These are phyloP conservation scores for Chaenodraco wilsoni DNA, from an alignment of 2,797 vertebrate genomes.

Conservation along the genomic window DNA sequence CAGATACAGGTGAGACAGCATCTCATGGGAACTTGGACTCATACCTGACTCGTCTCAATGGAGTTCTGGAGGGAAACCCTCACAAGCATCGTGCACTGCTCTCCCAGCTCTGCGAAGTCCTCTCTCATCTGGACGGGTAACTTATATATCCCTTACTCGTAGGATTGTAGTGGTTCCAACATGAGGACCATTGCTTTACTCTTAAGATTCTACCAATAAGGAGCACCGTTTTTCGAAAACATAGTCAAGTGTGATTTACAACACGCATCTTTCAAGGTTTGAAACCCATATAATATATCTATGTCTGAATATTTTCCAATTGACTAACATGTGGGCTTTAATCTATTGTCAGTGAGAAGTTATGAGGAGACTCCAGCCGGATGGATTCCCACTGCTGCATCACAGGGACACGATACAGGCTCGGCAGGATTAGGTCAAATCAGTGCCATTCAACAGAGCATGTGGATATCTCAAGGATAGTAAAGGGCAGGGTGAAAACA, in stretches of 20 bases:
- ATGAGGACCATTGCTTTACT: too few relatives aligned
- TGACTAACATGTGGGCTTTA: constrained; percentile 21
- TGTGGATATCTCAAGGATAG: constrained; percentile 34
- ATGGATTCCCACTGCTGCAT: constrained; percentile 30
- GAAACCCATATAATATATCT: background rate
- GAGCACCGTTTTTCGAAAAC: too few relatives aligned
- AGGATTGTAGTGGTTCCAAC: background rate
- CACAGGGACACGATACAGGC: constrained; percentile 11
- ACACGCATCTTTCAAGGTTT: background rate
- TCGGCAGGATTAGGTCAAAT: constrained; percentile 25
- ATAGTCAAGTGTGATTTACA: background rate
- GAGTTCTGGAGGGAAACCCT: constrained; percentile 92
- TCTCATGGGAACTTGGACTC: constrained; percentile 93
- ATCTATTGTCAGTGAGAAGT: constrained; percentile 83
- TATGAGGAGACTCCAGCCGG: constrained; percentile 74
- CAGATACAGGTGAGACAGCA: constrained; percentile 94
- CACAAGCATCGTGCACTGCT: constrained; percentile 91
- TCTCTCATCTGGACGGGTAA: constrained; percentile 95
- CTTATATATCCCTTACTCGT: background rate
- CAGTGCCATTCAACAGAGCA: constrained; percentile 38
- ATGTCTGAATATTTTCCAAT: constrained; percentile 13
- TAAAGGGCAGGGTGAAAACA: constrained; percentile 47
- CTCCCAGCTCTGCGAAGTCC: constrained; percentile 91
- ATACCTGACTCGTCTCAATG: constrained; percentile 93
- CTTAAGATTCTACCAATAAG: too few relatives aligned